phyloP scores from a whole-genome alignment of 2,113 vertebrate species.

The Ageneiosus marmoratus region DNA sequence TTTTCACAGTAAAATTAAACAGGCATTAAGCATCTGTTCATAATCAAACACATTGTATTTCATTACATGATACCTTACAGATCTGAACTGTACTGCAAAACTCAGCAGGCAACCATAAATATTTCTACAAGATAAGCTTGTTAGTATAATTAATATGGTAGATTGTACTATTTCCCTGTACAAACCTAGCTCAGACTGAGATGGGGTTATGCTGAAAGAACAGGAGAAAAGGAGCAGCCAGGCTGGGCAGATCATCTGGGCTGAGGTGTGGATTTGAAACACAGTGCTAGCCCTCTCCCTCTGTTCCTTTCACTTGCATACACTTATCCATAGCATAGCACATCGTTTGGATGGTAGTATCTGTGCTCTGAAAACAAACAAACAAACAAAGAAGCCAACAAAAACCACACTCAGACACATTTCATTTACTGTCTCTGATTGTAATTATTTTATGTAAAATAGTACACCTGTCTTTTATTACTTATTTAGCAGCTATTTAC shows the following conservation, averaged over 20 bases:
- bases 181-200: slow-evolving; percentile 66
- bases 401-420: not conserved
- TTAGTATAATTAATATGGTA: not conserved
- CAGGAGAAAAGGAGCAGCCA: slow-evolving; percentile 61
- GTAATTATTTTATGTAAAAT: not conserved
- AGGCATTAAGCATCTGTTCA: not conserved
- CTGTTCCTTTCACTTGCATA: slow-evolving; percentile 31
- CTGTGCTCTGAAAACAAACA: slow-evolving; percentile 22
- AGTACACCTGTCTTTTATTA: not conserved
- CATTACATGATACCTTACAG: not conserved
- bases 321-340: slow-evolving; percentile 51
- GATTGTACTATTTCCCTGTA: slow-evolving; percentile 4
- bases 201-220: slow-evolving; percentile 44
- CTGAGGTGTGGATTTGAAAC: slow-evolving; percentile 51
- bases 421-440: not conserved
- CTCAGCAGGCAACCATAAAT: not conserved
- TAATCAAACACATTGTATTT: not conserved
- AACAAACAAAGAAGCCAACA: not conserved
- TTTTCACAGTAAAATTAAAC: not conserved
- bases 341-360: slow-evolving; percentile 48
- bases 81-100: not conserved
- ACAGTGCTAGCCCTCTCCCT: slow-evolving; percentile 61
- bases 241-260: slow-evolving; percentile 62
- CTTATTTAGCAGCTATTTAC: not conserved
- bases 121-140: not conserved